A percentile compares a stretch with the other conserved stretches of the same genome.
These are phyloP conservation scores for Isotomurus palustris DNA, from an alignment of 2,888 invertebrate genomes.

Conservation along the genomic window DNA sequence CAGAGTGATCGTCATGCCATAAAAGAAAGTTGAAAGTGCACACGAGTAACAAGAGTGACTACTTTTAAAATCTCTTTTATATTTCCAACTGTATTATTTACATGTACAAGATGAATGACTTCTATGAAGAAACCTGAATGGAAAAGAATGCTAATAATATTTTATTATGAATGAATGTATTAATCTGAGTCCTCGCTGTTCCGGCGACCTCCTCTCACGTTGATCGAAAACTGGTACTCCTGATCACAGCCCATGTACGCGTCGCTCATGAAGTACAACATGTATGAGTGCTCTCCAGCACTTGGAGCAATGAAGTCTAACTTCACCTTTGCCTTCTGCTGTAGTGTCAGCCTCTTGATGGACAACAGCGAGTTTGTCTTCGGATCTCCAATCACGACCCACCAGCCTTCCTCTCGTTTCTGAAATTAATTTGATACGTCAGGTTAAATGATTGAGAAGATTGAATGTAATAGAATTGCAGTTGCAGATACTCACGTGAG, in stretches of 20 bases:
- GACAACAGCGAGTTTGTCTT: slow-evolving; percentile 89
- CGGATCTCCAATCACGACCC: slow-evolving; percentile 98
- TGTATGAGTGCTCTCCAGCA: slow-evolving; percentile 83
- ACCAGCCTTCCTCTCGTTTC: slow-evolving; percentile 64
- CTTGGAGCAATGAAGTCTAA: slow-evolving; percentile 91
- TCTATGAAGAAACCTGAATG: no score
- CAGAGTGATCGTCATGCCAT: no score
- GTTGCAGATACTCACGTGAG: slow-evolving; percentile 62
- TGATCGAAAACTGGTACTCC: slow-evolving; percentile 89
- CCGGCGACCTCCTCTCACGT: slow-evolving; percentile 60
- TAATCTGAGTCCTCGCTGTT: slow-evolving; percentile 30
- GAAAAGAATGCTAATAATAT: not conserved
- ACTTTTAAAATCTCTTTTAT: no score
- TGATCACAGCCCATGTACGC: slow-evolving; percentile 99
- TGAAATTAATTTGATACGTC: no score
- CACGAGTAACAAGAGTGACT: no score
- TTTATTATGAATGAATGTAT: no score
- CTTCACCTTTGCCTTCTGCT: slow-evolving; percentile 80
- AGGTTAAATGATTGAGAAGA: no score
- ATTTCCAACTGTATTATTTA: no score
- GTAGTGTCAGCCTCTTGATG: slow-evolving; percentile 92
- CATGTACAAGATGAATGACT: no score
- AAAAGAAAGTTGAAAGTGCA: no score
- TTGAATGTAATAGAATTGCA: no score
- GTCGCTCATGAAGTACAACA: slow-evolving; percentile 98